Base-by-base conservation (phyloP, 2,888 invertebrate species). In the Plebejus anna region DNA sequence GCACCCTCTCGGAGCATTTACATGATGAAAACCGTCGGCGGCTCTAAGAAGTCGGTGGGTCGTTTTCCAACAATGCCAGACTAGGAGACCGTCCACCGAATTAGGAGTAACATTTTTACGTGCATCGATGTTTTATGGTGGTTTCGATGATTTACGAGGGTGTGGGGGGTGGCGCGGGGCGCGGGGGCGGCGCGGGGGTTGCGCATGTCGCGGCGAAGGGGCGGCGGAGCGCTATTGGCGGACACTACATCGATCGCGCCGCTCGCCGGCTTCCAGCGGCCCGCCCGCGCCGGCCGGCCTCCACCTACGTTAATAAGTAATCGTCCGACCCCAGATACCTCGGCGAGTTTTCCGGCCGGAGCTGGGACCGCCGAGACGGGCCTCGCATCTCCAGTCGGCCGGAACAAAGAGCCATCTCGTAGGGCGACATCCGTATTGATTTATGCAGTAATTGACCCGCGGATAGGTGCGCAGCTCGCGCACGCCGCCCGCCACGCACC, bases 221-320 rank as follows among this genome's bases (percentile, higher is more conserved):
- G 90, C 89, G 90, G 88, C 84, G 85, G 88, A 89, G 88, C 92
- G 94, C 94, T 89, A 94, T 94, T 94, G 94, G 94, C 90, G 90
- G 90, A 85, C 87, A 84, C 89, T 84, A 89, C 92, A 94, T 94
- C 94, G 94, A 94, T 94, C 94, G 92, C 88, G 83, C 89, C 89
- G 86, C 89, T 90, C 89, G 89, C 90, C 90, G 89, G 89, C 90
- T 90, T 87, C 81, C 81, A 86, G 89, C 88, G 90, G 87, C 92
- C 92, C 91, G 91, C 92, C 93, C 92, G 92, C 86, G 89, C 89
- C 90, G 87, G 86, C 90, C 91, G 89, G 89, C 92, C 94, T 92
- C 92, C 93, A 92, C 92, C 94, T 91, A 93, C 92, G 93, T 93
- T 94, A 94, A 94, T 94, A 94, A 94, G 94, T 93, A 94, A 93